These are phyloP conservation scores for Osmoderma eremita DNA, from an alignment of 2,888 invertebrate genomes.

Conservation along the genomic window DNA sequence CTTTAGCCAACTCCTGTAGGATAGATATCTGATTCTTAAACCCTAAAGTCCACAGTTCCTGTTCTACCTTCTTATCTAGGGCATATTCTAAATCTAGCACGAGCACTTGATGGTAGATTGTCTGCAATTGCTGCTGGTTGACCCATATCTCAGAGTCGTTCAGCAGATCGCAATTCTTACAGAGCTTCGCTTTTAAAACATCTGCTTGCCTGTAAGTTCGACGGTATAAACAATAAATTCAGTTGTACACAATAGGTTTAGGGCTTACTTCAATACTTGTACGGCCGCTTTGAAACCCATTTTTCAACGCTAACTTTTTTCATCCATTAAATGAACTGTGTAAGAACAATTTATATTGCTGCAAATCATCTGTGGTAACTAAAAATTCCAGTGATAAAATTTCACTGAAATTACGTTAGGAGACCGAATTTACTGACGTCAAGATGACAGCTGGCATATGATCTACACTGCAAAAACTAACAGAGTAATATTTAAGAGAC, in stretches of 20 bases:
- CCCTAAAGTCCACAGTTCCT: constrained; percentile 88
- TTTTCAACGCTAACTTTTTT: constrained; percentile 55
- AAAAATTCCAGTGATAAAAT: constrained; percentile 35
- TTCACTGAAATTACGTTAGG: constrained; percentile 28
- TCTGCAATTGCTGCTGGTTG: constrained; percentile 67
- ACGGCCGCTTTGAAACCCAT: constrained; percentile 82
- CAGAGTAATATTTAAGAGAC: too few relatives aligned
- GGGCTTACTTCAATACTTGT: constrained; percentile 76
- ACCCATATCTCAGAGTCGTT: constrained; percentile 61
- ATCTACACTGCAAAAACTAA: not conserved
- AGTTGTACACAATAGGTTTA: not conserved
- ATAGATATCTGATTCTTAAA: constrained; percentile 88
- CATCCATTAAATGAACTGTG: constrained; percentile 32
- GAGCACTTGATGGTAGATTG: constrained; percentile 75
- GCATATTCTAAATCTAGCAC: constrained; percentile 86
- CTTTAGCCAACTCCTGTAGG: constrained; percentile 80
- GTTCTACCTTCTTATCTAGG: constrained; percentile 88
- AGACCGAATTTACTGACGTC: constrained; percentile 16
- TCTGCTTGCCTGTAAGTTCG: constrained; percentile 73
- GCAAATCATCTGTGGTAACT: constrained; percentile 31
- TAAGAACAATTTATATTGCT: constrained; percentile 11
- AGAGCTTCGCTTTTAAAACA: constrained; percentile 75
- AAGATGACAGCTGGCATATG: constrained; percentile 23
- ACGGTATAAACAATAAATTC: not conserved
- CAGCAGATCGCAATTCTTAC: constrained; percentile 69